Evolutionary conservation across 2,888 invertebrate species (phyloP).

Genomic region (Ennomos fuscantarius): DNA sequence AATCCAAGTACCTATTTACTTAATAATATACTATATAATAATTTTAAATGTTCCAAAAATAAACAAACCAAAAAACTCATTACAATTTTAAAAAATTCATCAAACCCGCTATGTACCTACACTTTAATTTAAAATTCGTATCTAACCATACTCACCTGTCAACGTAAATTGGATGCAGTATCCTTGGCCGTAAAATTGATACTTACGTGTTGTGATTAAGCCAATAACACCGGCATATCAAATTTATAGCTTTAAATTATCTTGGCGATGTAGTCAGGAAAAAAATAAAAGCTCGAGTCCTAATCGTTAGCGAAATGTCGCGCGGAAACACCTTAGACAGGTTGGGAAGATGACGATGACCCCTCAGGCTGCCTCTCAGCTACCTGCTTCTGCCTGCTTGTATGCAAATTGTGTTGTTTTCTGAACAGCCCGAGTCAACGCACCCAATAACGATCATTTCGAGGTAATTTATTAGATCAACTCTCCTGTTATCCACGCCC

Average conservation of each 20-base stretch:
- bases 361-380: conserved; percentile 55
- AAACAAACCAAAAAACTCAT: conserved; percentile 2
- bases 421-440: conserved; percentile 70
- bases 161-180: conserved; percentile 32
- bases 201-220: conserved; percentile 40
- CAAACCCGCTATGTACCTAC: conserved; percentile 10
- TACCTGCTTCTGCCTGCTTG: conserved; percentile 77
- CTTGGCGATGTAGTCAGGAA: conserved; percentile 41
- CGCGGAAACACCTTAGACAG: conserved; percentile 68
- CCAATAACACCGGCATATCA: conserved; percentile 44
- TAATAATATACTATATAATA: conserved; percentile 1
- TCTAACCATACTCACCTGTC: conserved; percentile 27
- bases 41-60: background rate
- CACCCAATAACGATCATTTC: conserved; percentile 60
- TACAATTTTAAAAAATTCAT: conserved; percentile 12
- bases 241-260: conserved; percentile 46
- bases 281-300: conserved; percentile 57
- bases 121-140: conserved; percentile 3
- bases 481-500: conserved; percentile 38
- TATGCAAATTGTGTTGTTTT: conserved; percentile 79
- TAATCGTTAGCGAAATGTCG: conserved; percentile 75
- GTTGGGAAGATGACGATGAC: conserved; percentile 78
- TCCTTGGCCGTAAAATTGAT: conserved; percentile 32
- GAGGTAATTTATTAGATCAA: conserved; percentile 73
- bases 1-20: background rate